phyloP scores from a whole-genome alignment of 1,140 invertebrate genomes.

The Pomacea maculata region DNA sequence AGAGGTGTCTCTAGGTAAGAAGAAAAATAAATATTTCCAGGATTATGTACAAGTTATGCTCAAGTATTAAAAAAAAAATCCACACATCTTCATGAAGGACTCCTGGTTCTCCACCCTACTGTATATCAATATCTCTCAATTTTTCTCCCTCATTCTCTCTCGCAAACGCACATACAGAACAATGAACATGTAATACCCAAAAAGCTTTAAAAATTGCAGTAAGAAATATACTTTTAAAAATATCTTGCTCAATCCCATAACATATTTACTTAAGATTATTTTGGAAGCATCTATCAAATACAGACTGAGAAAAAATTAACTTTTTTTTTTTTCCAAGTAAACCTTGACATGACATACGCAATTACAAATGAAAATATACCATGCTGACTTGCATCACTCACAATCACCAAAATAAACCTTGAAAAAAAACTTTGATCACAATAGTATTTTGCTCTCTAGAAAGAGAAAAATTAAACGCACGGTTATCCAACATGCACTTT shows the following conservation, averaged over 20 bases:
- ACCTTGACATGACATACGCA: neutral
- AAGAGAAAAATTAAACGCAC: too few relatives aligned
- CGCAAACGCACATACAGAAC: neutral
- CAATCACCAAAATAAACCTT: too few relatives aligned
- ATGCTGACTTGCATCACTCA: too few relatives aligned
- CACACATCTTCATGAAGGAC: neutral
- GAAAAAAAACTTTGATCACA: too few relatives aligned
- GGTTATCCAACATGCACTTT: too few relatives aligned
- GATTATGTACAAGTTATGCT: too few relatives aligned
- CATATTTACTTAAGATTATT: neutral
- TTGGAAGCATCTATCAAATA: neutral
- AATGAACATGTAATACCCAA: too few relatives aligned
- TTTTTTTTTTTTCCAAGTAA: neutral
- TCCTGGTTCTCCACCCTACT: neutral
- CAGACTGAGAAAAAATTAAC: neutral
- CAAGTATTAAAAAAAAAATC: neutral
- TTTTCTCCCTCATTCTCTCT: neutral
- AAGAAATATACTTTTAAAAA: neutral
- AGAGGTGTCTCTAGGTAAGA: too few relatives aligned
- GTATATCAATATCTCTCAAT: constrained; percentile 7
- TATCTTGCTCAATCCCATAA: neutral
- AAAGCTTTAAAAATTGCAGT: too few relatives aligned
- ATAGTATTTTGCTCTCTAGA: too few relatives aligned
- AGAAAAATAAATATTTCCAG: too few relatives aligned
- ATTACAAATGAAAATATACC: neutral